A percentile compares a stretch with the other conserved stretches of the same genome.
phyloP scores from a whole-genome alignment of 1,140 invertebrate species.

The Hyles vespertilio region DNA sequence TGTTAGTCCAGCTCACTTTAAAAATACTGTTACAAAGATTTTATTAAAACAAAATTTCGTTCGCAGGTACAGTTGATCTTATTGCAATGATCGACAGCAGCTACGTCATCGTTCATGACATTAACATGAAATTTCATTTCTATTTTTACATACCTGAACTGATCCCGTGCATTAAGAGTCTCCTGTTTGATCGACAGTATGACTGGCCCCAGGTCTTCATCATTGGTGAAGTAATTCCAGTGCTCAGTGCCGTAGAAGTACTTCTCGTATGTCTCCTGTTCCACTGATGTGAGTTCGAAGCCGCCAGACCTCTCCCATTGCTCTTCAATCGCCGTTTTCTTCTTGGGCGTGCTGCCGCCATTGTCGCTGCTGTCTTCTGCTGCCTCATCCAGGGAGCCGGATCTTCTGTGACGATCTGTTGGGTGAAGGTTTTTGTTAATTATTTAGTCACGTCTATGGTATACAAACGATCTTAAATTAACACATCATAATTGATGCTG shows the following conservation, averaged over 20 bases:
- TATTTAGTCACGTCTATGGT: no score
- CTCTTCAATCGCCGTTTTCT: conserved; percentile 92
- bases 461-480: no score
- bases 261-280: conserved; percentile 96
- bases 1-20: no score
- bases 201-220: conserved; percentile 96
- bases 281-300: conserved; percentile 94
- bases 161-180: conserved; percentile 91
- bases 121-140: not conserved
- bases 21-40: not conserved
- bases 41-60: not conserved
- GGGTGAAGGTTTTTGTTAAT: not conserved
- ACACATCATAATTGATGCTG: no score
- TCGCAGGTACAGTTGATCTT: not conserved
- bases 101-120: not conserved
- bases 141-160: conserved; percentile 83
- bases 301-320: conserved; percentile 93
- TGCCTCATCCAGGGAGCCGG: conserved; percentile 64
- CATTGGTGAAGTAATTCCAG: conserved; percentile 98
- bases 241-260: conserved; percentile 97
- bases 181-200: conserved; percentile 98
- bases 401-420: conserved; percentile 54
- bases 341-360: conserved; percentile 74
- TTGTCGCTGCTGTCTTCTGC: conserved; percentile 68
- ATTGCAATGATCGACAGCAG: not conserved